phyloP scores from a whole-genome alignment of 2,888 invertebrate genomes.

The Dioctria rufipes region DNA sequence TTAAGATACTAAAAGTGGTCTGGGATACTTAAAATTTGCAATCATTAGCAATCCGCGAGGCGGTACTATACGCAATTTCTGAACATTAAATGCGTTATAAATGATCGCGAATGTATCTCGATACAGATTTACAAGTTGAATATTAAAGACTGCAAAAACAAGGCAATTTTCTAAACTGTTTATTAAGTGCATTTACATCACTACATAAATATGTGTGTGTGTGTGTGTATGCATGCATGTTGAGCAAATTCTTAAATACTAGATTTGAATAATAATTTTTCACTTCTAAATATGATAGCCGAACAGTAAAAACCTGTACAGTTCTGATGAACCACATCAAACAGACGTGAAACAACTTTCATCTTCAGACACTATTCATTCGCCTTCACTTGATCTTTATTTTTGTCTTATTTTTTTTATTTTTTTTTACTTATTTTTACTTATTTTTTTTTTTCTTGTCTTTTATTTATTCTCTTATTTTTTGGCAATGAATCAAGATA shows the following conservation, averaged over 20 bases:
- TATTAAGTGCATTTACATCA: not conserved
- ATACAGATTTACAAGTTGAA: not conserved
- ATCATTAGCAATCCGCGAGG: not conserved
- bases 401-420: not conserved
- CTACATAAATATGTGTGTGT: too few relatives aligned
- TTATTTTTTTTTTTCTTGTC: not conserved
- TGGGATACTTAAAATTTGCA: not conserved
- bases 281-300: not conserved
- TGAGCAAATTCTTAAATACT: too few relatives aligned
- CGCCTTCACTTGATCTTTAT: constrained; percentile 33
- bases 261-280: too few relatives aligned
- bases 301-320: not conserved
- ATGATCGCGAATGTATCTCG: not conserved
- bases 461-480: constrained; percentile 26
- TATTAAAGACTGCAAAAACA: not conserved
- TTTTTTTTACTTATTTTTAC: not conserved
- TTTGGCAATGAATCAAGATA: constrained; percentile 29
- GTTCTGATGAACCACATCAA: not conserved
- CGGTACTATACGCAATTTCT: not conserved
- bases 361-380: constrained; percentile 29
- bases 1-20: not conserved
- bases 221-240: too few relatives aligned
- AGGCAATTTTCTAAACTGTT: constrained; percentile 7
- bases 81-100: not conserved
- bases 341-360: constrained; percentile 33